Conservation (phyloP, 2,113 vertebrate genomes). For the Hippocampus mohnikei region DNA sequence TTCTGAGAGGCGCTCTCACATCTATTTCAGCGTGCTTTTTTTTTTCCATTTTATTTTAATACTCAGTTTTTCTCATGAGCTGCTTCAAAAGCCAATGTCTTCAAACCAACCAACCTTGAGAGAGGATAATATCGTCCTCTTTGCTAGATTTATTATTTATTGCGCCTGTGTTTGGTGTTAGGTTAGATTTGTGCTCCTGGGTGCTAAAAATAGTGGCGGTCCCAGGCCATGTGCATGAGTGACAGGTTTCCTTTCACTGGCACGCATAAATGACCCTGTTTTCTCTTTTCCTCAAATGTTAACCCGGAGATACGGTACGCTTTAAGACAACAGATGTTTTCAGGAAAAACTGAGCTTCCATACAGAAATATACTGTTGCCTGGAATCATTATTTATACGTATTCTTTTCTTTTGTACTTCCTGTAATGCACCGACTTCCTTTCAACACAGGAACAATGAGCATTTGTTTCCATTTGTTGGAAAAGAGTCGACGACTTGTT, state of each 20-base stretch:
- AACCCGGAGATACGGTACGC: background rate
- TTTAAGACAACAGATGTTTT: background rate
- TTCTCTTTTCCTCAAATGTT: conserved; percentile 40
- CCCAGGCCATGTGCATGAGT: conserved; percentile 59
- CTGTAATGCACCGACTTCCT: conserved; percentile 12
- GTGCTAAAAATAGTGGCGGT: conserved; percentile 70
- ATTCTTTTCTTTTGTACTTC: conserved; percentile 34
- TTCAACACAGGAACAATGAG: conserved; percentile 56
- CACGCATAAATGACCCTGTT: conserved; percentile 60
- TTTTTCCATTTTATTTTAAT: conserved; percentile 27
- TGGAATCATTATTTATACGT: conserved; percentile 38
- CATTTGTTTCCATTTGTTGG: conserved; percentile 73
- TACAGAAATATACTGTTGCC: conserved; percentile 28
- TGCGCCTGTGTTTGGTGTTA: conserved; percentile 51
- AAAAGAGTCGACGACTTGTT: conserved; percentile 32
- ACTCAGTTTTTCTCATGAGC: conserved; percentile 37
- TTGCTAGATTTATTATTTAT: conserved; percentile 64
- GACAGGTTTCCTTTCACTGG: conserved; percentile 63
- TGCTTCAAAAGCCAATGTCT: conserved; percentile 52
- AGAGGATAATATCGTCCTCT: conserved; percentile 56
- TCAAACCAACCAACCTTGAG: conserved; percentile 35
- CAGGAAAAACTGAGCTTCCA: conserved; percentile 12
- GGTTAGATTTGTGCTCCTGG: conserved; percentile 43
- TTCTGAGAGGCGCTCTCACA: conserved; percentile 20
- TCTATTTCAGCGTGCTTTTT: conserved; percentile 40